Conservation (phyloP, 35 echinoderm and acorn worm species). For the Acanthaster planci region DNA sequence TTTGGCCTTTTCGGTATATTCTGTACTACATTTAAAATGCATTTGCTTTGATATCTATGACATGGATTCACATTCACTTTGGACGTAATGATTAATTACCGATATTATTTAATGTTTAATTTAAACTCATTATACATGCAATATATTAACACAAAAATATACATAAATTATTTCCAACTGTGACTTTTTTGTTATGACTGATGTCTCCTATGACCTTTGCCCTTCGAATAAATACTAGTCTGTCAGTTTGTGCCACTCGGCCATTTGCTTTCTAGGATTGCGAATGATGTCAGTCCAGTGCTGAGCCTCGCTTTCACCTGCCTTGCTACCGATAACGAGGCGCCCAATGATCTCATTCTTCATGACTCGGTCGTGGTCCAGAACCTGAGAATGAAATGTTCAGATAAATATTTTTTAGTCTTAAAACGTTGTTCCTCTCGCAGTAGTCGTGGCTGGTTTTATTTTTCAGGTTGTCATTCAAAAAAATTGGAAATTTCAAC, state of each 20-base stretch:
- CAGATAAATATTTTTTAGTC: not conserved
- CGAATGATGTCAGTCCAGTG: constrained; percentile 97
- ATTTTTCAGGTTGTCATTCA: too few relatives aligned
- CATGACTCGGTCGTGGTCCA: constrained; percentile 95
- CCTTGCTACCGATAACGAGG: constrained; percentile 62
- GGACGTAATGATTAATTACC: not conserved
- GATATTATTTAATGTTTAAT: not conserved
- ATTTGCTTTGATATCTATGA: too few relatives aligned
- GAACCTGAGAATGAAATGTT: constrained; percentile 41
- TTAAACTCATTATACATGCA: constrained; percentile 7
- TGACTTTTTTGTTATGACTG: not conserved
- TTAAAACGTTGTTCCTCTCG: not conserved
- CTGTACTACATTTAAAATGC: too few relatives aligned
- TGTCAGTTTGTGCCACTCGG: constrained; percentile 95
- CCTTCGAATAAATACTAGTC: constrained; percentile 41
- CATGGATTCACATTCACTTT: not conserved
- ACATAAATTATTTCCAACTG: constrained; percentile 23
- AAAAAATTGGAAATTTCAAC: too few relatives aligned
- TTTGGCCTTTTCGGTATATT: too few relatives aligned
- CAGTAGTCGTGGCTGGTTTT: too few relatives aligned
- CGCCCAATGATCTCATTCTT: constrained; percentile 99
- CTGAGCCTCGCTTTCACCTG: constrained; percentile 51
- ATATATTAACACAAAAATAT: constrained; percentile 24
- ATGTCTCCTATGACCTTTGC: not conserved
- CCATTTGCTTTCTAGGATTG: constrained; percentile 93